phyloP scores from a whole-genome alignment of 1,140 invertebrate genomes.

The Drosophila sturtevanti region DNA sequence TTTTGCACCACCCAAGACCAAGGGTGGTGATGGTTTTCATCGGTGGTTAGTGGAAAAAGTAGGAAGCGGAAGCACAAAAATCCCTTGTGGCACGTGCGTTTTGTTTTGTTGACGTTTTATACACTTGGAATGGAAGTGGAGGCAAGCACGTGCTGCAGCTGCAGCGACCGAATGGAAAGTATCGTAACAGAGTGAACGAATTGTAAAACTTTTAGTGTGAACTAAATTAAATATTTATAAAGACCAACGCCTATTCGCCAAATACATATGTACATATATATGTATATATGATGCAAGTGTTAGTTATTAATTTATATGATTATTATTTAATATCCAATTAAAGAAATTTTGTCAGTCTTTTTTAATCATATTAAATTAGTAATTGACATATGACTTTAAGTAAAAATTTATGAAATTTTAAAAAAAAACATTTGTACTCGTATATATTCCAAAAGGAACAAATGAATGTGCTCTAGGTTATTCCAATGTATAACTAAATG shows the following conservation, averaged over 20 bases:
- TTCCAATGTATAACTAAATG: no score
- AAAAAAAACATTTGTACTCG: no score
- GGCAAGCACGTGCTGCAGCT: conserved; percentile 33
- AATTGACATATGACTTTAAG: no score
- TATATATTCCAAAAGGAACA: no score
- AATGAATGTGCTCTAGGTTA: no score
- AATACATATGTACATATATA: no score
- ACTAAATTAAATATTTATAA: conserved; percentile 20
- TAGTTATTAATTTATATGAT: no score
- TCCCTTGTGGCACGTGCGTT: conserved; percentile 54
- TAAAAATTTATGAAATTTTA: no score
- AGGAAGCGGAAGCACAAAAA: conserved; percentile 50
- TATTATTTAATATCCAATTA: no score
- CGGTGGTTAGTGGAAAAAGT: conserved; percentile 32
- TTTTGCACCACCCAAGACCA: conserved; percentile 26
- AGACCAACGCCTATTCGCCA: neutral
- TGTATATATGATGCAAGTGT: neutral
- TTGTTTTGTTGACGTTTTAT: conserved; percentile 75
- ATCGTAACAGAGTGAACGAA: neutral
- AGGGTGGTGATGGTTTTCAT: conserved; percentile 47
- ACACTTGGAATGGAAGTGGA: conserved; percentile 9
- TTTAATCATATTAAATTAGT: no score
- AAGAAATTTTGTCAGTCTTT: no score
- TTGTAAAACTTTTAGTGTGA: neutral
- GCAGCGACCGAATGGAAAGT: conserved; percentile 6